These are phyloP conservation scores for Baronia brevicornis DNA, from an alignment of 2,888 invertebrate genomes.

Conservation along the genomic window DNA sequence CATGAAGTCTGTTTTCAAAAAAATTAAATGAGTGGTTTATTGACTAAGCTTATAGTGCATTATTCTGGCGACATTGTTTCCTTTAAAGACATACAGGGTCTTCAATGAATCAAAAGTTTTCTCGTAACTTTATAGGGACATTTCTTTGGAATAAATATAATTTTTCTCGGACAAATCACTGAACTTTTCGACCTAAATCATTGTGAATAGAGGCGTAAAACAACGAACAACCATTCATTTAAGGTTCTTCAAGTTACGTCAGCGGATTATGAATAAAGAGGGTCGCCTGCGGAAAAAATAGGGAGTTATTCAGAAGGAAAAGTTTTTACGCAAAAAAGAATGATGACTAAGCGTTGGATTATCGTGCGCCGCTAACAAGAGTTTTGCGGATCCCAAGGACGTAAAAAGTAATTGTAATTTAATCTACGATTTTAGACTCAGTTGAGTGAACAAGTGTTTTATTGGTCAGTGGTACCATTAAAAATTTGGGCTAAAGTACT, in stretches of 20 bases:
- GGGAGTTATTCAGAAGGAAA: constrained; percentile 64
- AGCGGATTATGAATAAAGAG: constrained; percentile 72
- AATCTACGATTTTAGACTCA: constrained; percentile 32
- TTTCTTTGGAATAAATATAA: constrained; percentile 19
- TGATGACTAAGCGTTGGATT: constrained; percentile 61
- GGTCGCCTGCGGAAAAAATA: constrained; percentile 56
- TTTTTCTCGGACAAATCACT: constrained; percentile 49
- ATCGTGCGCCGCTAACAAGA: constrained; percentile 62
- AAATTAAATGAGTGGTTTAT: too few relatives aligned
- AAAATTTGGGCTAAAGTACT: neutral
- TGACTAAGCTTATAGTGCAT: too few relatives aligned
- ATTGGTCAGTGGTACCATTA: constrained; percentile 38
- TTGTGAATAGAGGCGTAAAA: constrained; percentile 73
- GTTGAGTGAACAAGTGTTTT: constrained; percentile 50
- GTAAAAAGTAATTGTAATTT: constrained; percentile 26
- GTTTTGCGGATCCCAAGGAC: constrained; percentile 46
- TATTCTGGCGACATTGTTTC: too few relatives aligned
- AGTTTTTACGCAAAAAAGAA: constrained; percentile 58
- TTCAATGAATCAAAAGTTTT: neutral
- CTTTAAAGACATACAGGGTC: neutral
- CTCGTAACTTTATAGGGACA: constrained; percentile 12
- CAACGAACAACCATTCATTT: constrained; percentile 74
- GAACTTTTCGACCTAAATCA: constrained; percentile 64
- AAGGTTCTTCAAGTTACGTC: constrained; percentile 68
- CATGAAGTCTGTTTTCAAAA: too few relatives aligned